Conservation (phyloP, 1,140 invertebrate genomes). For the Cryptotermes secundus region DNA sequence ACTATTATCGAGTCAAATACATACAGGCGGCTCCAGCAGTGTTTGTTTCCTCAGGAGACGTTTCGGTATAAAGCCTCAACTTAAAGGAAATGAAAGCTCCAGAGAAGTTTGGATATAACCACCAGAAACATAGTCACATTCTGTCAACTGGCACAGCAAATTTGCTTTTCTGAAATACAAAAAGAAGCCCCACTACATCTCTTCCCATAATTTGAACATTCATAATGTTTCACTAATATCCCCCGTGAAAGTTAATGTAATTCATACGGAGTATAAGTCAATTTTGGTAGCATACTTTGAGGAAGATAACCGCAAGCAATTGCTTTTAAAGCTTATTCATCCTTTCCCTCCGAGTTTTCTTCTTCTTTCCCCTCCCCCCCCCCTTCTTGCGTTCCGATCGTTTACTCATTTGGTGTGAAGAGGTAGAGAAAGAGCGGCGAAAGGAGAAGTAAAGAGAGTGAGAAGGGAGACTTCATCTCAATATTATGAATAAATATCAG, state of each 20-base stretch:
- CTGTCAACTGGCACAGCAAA: background rate
- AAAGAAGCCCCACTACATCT: background rate
- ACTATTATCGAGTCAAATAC: too few relatives aligned
- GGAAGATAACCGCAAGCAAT: constrained; percentile 32
- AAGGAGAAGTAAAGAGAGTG: constrained; percentile 20
- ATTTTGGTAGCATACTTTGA: constrained; percentile 28
- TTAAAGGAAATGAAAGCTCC: background rate
- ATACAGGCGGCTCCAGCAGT: background rate
- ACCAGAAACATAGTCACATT: background rate
- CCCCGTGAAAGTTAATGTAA: constrained; percentile 28
- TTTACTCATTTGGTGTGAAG: constrained; percentile 28
- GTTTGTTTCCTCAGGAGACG: background rate
- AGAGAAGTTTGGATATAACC: background rate
- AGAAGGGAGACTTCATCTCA: constrained; percentile 35
- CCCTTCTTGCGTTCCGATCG: constrained; percentile 17
- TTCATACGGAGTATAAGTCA: constrained; percentile 26
- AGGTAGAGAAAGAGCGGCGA: constrained; percentile 9
- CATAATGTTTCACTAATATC: constrained; percentile 3
- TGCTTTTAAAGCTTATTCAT: constrained; percentile 17
- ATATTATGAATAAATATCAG: constrained; percentile 39
- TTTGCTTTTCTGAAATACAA: background rate
- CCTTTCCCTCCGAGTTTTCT: constrained; percentile 7
- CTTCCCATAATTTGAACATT: background rate
- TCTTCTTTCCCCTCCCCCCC: background rate
- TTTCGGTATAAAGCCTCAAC: background rate